Percentiles rank a stretch among this genome's conserved stretches.
phyloP scores from a whole-genome alignment of 2,797 vertebrate species.

The Choloepus didactylus region DNA sequence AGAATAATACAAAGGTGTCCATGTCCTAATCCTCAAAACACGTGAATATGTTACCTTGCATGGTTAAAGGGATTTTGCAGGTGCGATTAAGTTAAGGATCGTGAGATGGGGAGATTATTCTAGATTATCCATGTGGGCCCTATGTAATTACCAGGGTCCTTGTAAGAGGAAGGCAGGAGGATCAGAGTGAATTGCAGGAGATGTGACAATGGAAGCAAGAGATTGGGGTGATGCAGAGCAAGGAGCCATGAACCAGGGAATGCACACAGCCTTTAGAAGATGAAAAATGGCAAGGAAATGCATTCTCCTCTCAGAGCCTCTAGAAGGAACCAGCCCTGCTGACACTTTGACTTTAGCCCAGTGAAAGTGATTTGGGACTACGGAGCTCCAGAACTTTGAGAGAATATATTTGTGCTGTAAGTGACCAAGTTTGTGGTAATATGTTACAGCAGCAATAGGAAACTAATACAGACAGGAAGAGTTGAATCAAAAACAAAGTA shows the following conservation, averaged over 20 bases:
- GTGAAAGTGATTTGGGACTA: not conserved
- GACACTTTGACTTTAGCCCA: not conserved
- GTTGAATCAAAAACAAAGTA: not conserved
- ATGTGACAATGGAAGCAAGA: not conserved
- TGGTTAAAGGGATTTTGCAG: too few species aligned
- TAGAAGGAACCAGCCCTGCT: not conserved
- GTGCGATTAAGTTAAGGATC: too few species aligned
- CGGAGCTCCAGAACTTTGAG: not conserved
- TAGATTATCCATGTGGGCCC: too few species aligned
- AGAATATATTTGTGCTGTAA: not conserved
- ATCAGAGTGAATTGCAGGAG: not conserved
- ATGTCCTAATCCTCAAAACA: not conserved
- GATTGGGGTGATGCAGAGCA: not conserved
- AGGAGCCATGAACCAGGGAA: not conserved
- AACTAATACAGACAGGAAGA: not conserved
- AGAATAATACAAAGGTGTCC: not conserved
- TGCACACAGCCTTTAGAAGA: not conserved
- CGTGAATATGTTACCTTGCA: not conserved
- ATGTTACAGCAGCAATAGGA: not conserved
- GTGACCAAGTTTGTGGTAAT: not conserved
- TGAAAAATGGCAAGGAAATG: not conserved
- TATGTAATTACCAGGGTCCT: not conserved
- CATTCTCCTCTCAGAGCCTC: not conserved
- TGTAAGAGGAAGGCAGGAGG: not conserved
- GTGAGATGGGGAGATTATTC: too few species aligned